A percentile compares a stretch with the other conserved stretches of the same genome.
phyloP scores from a whole-genome alignment of 2,113 vertebrate genomes.

The Elanus axillaris region DNA sequence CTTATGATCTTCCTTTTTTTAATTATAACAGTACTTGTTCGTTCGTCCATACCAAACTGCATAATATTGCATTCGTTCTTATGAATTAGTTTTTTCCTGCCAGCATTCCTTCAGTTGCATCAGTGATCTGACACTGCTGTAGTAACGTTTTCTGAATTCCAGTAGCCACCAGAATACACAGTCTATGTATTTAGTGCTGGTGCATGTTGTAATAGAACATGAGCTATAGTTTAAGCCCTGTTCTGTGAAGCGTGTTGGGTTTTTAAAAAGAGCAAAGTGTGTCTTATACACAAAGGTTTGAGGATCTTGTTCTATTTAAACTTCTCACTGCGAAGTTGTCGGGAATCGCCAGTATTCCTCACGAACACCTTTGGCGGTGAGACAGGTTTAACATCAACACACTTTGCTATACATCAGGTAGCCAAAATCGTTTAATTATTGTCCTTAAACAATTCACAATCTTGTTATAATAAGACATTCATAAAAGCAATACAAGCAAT shows the following conservation, averaged over 20 bases:
- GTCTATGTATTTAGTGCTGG: neutral
- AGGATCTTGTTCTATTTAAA: neutral
- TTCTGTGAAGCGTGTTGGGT: neutral
- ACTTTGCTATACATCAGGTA: too few relatives aligned
- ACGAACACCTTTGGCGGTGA: too few relatives aligned
- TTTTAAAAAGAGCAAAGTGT: neutral
- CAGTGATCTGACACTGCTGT: neutral
- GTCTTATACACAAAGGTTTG: neutral
- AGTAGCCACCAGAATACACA: neutral
- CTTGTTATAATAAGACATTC: too few relatives aligned
- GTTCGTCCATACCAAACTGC: neutral
- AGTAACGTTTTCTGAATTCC: neutral
- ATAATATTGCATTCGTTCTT: accelerated
- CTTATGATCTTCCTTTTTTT: neutral
- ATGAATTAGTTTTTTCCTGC: neutral
- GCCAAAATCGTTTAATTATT: too few relatives aligned
- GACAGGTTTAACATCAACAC: too few relatives aligned
- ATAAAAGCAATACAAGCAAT: too few relatives aligned
- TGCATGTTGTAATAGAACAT: neutral
- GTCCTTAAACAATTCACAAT: too few relatives aligned
- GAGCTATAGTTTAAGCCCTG: neutral
- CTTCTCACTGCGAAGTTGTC: neutral
- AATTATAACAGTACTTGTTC: neutral
- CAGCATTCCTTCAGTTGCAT: neutral
- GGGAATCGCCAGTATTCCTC: too few relatives aligned